Percentiles rank a stretch among this genome's conserved stretches.
These are phyloP conservation scores for Centroberyx gerrardi DNA, from an alignment of 2,797 vertebrate genomes.

Conservation along the genomic window DNA sequence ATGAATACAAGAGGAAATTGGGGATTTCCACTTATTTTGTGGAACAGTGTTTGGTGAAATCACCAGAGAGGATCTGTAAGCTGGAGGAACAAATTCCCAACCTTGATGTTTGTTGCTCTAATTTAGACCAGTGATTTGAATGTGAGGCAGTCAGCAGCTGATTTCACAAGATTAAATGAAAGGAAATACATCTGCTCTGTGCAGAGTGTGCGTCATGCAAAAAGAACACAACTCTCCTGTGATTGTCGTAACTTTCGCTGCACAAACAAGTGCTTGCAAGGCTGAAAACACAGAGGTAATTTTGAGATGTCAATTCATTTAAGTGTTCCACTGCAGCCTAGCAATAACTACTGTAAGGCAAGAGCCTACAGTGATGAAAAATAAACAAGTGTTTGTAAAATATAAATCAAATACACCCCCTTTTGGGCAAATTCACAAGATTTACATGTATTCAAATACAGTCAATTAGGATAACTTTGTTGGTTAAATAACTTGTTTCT, in stretches of 20 bases:
- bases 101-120: slow-evolving; percentile 6
- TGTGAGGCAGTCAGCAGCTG: neutral
- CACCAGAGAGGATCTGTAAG: slow-evolving; percentile 5
- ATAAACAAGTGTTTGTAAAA: too few species aligned
- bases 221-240: slow-evolving; percentile 7
- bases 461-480: too few species aligned
- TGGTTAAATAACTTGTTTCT: too few species aligned
- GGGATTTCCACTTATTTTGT: neutral
- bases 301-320: slow-evolving; percentile 30
- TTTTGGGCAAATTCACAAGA: too few species aligned
- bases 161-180: too few species aligned
- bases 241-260: neutral
- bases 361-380: too few species aligned
- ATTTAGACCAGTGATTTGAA: slow-evolving; percentile 19
- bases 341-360: too few species aligned
- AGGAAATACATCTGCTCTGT: too few species aligned
- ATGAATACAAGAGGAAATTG: neutral
- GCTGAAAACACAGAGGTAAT: neutral
- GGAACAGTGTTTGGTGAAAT: neutral
- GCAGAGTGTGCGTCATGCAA: too few species aligned
- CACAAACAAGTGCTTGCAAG: neutral
- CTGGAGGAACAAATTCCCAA: slow-evolving; percentile 18
- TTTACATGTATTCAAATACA: too few species aligned
- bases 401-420: too few species aligned
- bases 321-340: slow-evolving; percentile 21